These are phyloP conservation scores for Enteromius fasciolatus DNA, from an alignment of 2,797 vertebrate species.

Conservation along the genomic window DNA sequence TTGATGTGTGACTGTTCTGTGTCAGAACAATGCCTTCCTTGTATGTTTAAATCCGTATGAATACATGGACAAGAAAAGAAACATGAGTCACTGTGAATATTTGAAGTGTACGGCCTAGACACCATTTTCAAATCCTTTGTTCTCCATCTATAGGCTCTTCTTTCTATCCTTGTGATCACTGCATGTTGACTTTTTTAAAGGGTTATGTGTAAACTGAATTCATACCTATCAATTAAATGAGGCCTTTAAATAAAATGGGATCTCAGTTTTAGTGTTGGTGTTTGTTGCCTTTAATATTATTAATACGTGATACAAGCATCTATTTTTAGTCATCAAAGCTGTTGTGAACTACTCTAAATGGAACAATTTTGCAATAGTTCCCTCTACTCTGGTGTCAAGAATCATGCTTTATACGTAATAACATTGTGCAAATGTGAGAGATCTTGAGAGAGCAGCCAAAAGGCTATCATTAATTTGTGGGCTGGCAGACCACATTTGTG, in stretches of 20 bases:
- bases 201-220: slow-evolving; percentile 73
- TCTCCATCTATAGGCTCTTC: slow-evolving; percentile 67
- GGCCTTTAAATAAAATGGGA: slow-evolving; percentile 61
- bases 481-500: neutral
- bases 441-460: slow-evolving; percentile 3
- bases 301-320: neutral
- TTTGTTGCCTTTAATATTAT: slow-evolving; percentile 6
- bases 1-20: slow-evolving; percentile 73
- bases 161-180: slow-evolving; percentile 72
- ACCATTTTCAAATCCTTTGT: slow-evolving; percentile 42
- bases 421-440: slow-evolving; percentile 7
- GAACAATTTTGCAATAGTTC: neutral
- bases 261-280: slow-evolving; percentile 39
- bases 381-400: neutral
- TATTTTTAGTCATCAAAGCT: neutral
- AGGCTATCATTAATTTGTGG: neutral
- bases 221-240: slow-evolving; percentile 77
- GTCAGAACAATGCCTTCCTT: slow-evolving; percentile 72
- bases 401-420: neutral
- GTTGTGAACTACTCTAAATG: neutral
- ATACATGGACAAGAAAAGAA: slow-evolving; percentile 58
- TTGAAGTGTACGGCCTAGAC: slow-evolving; percentile 59
- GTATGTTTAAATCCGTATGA: slow-evolving; percentile 55
- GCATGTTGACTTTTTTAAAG: slow-evolving; percentile 74
- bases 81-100: slow-evolving; percentile 74